Percentiles rank a stretch among this genome's conserved stretches.
phyloP scores from a whole-genome alignment of 1,140 invertebrate species.

The Drosophila saltans region DNA sequence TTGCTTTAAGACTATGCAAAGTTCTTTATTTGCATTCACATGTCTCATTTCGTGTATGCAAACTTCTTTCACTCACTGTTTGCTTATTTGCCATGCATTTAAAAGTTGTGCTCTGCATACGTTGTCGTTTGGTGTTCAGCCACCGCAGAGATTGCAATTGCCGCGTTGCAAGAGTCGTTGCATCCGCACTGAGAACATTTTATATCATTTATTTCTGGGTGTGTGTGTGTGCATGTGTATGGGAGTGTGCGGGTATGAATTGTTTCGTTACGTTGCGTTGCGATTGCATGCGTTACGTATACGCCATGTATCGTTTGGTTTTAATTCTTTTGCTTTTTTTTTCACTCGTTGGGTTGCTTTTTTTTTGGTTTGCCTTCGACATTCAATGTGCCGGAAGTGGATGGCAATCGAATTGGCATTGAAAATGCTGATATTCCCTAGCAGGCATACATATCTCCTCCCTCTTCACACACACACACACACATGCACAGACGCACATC shows the following conservation, averaged over 20 bases:
- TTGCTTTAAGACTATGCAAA: background rate
- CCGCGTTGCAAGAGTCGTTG: constrained; percentile 12
- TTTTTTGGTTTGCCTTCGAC: constrained; percentile 52
- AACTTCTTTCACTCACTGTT: constrained; percentile 14
- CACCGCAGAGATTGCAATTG: constrained; percentile 59
- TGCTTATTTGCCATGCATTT: constrained; percentile 65
- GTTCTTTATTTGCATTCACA: background rate
- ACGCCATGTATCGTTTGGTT: constrained; percentile 59
- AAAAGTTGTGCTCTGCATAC: constrained; percentile 41
- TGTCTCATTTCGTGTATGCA: background rate
- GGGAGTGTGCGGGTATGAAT: constrained; percentile 43
- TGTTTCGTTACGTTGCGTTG: constrained; percentile 55
- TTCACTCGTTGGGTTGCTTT: constrained; percentile 24
- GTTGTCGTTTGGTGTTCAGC: constrained; percentile 25
- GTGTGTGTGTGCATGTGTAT: constrained; percentile 4
- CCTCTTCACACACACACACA: constrained; percentile 11
- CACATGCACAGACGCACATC: constrained; percentile 4
- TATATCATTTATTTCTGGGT: constrained; percentile 68
- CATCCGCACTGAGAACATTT: constrained; percentile 57
- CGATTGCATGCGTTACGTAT: constrained; percentile 61
- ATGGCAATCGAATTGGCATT: constrained; percentile 70
- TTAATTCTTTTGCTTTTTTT: constrained; percentile 6
- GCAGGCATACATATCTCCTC: background rate
- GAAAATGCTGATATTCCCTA: constrained; percentile 42
- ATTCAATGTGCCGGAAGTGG: constrained; percentile 64